Conservation (phyloP, 2,113 vertebrate genomes). For the Xyliphius kryptos region DNA sequence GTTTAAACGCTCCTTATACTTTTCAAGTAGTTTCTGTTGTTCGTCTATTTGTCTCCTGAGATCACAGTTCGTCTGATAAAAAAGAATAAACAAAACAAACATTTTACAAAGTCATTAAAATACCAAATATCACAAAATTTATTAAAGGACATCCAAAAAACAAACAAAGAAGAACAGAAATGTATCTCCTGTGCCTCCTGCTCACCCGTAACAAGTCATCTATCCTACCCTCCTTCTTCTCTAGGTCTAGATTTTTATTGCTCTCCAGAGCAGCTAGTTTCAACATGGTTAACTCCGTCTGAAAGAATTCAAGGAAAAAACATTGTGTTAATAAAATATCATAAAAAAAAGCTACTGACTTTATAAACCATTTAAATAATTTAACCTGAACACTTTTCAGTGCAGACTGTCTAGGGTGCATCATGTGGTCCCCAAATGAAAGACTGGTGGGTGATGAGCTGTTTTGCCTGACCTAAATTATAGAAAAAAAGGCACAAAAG, state of each 20-base stretch:
- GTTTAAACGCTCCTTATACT: slow-evolving; percentile 98
- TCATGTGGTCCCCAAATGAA: slow-evolving; percentile 92
- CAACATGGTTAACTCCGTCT: slow-evolving; percentile 97
- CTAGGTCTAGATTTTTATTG: slow-evolving; percentile 97
- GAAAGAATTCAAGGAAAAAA: slow-evolving; percentile 19
- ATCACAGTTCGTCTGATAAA: slow-evolving; percentile 93
- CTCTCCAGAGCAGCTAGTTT: slow-evolving; percentile 98
- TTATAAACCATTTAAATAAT: background rate
- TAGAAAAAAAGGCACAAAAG: background rate
- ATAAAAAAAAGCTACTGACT: background rate
- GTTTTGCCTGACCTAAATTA: slow-evolving; percentile 88
- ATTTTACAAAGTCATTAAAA: background rate
- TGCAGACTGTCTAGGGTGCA: slow-evolving; percentile 88
- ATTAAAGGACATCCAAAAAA: background rate
- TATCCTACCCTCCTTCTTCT: slow-evolving; percentile 99
- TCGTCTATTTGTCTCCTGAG: slow-evolving; percentile 99
- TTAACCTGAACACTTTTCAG: slow-evolving; percentile 92
- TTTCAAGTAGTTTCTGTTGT: slow-evolving; percentile 99
- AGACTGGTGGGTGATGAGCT: slow-evolving; percentile 93
- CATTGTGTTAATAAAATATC: background rate
- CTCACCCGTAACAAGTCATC: slow-evolving; percentile 98
- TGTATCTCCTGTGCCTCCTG: background rate
- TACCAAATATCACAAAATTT: background rate
- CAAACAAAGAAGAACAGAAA: background rate
- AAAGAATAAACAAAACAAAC: slow-evolving; percentile 18